Percentiles rank a stretch among this genome's conserved stretches.
Conservation (phyloP, 2,888 invertebrate species). For the Cyclophora albipunctata region DNA sequence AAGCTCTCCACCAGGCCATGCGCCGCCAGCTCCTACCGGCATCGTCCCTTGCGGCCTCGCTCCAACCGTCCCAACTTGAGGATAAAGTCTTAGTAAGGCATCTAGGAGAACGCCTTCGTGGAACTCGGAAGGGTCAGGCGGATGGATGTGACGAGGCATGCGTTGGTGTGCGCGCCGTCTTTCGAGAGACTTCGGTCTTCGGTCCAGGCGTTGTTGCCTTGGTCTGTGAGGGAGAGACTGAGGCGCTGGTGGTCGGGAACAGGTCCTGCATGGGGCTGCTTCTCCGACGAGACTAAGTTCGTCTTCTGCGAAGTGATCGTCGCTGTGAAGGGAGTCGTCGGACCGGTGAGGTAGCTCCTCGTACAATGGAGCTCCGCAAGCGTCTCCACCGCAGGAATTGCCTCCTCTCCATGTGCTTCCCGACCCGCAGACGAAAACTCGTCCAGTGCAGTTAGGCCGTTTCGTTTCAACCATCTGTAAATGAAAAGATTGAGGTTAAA, state of each 20-base stretch:
- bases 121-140: conserved; percentile 84
- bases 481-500: conserved; percentile 12
- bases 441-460: conserved; percentile 72
- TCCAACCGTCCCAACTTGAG: conserved; percentile 81
- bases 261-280: conserved; percentile 65
- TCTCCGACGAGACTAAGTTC: conserved; percentile 78
- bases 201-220: conserved; percentile 75
- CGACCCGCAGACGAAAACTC: conserved; percentile 81
- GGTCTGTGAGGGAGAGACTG: conserved; percentile 75
- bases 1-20: conserved; percentile 80
- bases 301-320: conserved; percentile 91
- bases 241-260: conserved; percentile 67
- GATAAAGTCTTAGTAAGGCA: conserved; percentile 81
- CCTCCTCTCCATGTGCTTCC: conserved; percentile 76
- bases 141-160: conserved; percentile 74
- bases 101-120: conserved; percentile 88
- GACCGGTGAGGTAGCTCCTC: conserved; percentile 83
- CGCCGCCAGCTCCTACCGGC: conserved; percentile 77
- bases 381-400: conserved; percentile 55
- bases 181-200: conserved; percentile 73
- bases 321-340: conserved; percentile 78
- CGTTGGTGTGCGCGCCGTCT: conserved; percentile 65
- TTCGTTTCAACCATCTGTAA: conserved; percentile 84
- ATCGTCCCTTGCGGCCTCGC: conserved; percentile 64
- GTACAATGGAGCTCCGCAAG: conserved; percentile 83